Percentiles rank a stretch among this genome's conserved stretches.
phyloP scores from a whole-genome alignment of 2,888 invertebrate species.

The Parapristionchus giblindavisi region DNA sequence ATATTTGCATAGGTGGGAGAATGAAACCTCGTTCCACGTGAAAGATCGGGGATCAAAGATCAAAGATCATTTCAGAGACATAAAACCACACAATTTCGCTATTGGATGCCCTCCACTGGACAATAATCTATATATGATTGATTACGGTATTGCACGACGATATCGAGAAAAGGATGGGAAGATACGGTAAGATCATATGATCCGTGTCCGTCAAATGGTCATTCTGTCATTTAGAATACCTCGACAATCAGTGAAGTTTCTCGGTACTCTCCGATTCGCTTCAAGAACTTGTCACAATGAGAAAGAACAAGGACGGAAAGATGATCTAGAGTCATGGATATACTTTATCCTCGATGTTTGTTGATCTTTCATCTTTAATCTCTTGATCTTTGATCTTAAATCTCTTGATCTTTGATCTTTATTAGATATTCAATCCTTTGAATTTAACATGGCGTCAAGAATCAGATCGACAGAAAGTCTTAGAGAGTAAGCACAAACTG shows the following conservation, averaged over 20 bases:
- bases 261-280: slow-evolving; percentile 30
- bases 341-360: slow-evolving; percentile 15
- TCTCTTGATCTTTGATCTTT: too few relatives aligned
- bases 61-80: slow-evolving; percentile 8
- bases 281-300: slow-evolving; percentile 26
- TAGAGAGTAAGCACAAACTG: slow-evolving; percentile 7
- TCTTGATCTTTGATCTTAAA: slow-evolving; percentile 12
- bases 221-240: slow-evolving; percentile 35
- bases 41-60: slow-evolving; percentile 1
- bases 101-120: slow-evolving; percentile 17
- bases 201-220: too few relatives aligned
- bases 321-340: slow-evolving; percentile 24
- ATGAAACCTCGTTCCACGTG: too few relatives aligned
- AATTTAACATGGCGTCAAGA: slow-evolving; percentile 23
- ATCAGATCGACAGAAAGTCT: slow-evolving; percentile 1
- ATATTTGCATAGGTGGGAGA: slow-evolving; percentile 27
- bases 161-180: slow-evolving; percentile 21
- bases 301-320: slow-evolving; percentile 29
- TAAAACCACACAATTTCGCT: slow-evolving; percentile 34
- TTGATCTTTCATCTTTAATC: background rate
- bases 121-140: slow-evolving; percentile 28
- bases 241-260: slow-evolving; percentile 25
- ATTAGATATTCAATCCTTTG: slow-evolving; percentile 16
- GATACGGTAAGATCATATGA: slow-evolving; percentile 7
- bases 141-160: slow-evolving; percentile 25